Conservation (phyloP, 1,140 invertebrate species). For the Holcopasites calliopsidis region DNA sequence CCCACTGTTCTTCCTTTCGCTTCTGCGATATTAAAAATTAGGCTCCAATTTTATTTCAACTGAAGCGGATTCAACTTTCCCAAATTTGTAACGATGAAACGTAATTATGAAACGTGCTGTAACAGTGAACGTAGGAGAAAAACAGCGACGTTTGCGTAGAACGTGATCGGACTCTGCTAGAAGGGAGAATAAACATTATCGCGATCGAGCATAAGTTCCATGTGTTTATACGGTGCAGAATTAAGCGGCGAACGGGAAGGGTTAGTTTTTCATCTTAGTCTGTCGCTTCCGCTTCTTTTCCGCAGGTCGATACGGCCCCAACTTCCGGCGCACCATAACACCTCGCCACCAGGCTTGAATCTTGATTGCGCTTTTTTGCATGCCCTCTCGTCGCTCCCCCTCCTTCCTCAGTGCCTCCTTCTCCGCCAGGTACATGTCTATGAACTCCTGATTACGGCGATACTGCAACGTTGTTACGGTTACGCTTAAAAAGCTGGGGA, state of each 20-base stretch:
- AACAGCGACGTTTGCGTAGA: too few relatives aligned
- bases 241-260: not conserved
- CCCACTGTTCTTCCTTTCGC: too few relatives aligned
- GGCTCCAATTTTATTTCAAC: too few relatives aligned
- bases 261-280: conserved; percentile 76
- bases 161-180: too few relatives aligned
- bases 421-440: conserved; percentile 74
- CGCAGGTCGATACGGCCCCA: conserved; percentile 81
- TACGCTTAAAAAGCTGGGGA: not conserved
- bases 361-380: conserved; percentile 71
- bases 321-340: conserved; percentile 83
- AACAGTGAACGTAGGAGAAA: too few relatives aligned
- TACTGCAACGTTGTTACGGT: conserved; percentile 66
- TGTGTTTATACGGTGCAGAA: not conserved
- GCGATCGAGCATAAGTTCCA: not conserved
- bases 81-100: too few relatives aligned
- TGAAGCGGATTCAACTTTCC: too few relatives aligned
- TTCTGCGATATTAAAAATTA: too few relatives aligned
- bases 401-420: conserved; percentile 63
- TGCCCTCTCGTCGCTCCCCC: conserved; percentile 67
- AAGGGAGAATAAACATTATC: not conserved
- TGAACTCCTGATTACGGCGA: conserved; percentile 72
- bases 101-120: too few relatives aligned
- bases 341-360: conserved; percentile 87
- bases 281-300: conserved; percentile 80